Percentiles rank a stretch among this genome's conserved stretches.
Conservation (phyloP, 2,113 vertebrate genomes). For the Genyomyrus donnyi region DNA sequence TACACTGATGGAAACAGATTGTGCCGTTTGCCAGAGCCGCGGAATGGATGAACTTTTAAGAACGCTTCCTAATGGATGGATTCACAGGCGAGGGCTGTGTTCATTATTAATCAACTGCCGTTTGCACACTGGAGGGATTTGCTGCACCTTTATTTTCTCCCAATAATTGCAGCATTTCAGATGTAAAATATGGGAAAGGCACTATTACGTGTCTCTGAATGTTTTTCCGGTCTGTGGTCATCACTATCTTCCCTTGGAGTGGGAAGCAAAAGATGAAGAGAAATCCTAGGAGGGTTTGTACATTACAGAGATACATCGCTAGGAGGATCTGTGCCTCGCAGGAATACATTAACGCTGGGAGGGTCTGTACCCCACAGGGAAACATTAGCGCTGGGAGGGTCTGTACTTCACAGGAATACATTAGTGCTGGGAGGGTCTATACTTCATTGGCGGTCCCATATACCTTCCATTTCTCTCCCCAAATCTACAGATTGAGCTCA, state of each 20-base stretch:
- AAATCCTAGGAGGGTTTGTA: conserved; percentile 15
- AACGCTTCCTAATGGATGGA: conserved; percentile 7
- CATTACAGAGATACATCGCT: conserved; percentile 1
- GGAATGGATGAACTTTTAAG: background rate
- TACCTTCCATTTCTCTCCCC: conserved; percentile 16
- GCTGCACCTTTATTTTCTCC: conserved; percentile 4
- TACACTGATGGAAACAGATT: background rate
- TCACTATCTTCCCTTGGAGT: background rate
- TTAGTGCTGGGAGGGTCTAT: background rate
- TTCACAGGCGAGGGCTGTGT: background rate
- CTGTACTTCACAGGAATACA: background rate
- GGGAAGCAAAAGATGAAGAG: conserved; percentile 24
- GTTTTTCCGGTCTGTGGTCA: background rate
- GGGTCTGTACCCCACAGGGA: background rate
- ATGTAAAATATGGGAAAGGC: background rate
- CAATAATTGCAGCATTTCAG: conserved; percentile 8
- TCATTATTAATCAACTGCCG: conserved; percentile 14
- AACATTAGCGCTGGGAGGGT: background rate
- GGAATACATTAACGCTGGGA: background rate
- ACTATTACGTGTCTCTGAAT: background rate
- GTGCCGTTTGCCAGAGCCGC: background rate
- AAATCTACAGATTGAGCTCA: conserved; percentile 16
- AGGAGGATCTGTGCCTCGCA: background rate
- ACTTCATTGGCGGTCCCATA: conserved; percentile 12
- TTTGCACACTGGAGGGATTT: conserved; percentile 12